phyloP scores from a whole-genome alignment of 1,140 invertebrate species.

The Scaptomyza hsui region DNA sequence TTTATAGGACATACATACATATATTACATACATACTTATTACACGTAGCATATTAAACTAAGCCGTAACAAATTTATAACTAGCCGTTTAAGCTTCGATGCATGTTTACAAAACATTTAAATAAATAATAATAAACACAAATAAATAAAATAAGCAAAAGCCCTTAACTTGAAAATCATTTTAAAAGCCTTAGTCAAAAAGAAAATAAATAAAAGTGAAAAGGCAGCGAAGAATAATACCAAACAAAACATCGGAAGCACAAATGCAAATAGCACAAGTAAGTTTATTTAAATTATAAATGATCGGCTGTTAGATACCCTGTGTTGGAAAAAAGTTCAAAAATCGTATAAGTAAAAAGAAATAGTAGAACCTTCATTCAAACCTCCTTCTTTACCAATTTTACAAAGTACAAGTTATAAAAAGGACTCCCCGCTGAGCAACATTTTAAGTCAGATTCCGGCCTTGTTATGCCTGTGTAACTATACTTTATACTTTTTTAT shows the following conservation, averaged over 20 bases:
- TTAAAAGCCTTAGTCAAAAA: constrained; percentile 20
- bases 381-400: background rate
- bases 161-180: constrained; percentile 21
- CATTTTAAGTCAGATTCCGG: background rate
- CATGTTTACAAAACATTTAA: constrained; percentile 83
- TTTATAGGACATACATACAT: constrained; percentile 36
- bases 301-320: constrained; percentile 7
- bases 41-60: constrained; percentile 17
- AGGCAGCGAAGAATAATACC: background rate
- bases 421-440: background rate
- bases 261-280: constrained; percentile 41
- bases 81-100: constrained; percentile 77
- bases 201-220: too few species aligned
- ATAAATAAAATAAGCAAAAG: constrained; percentile 31
- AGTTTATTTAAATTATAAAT: background rate
- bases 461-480: constrained; percentile 55
- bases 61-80: constrained; percentile 66
- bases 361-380: too few species aligned
- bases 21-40: constrained; percentile 39
- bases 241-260: constrained; percentile 20
- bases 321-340: background rate
- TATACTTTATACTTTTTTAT: constrained; percentile 48
- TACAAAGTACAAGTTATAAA: background rate
- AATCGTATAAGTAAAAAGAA: too few species aligned
- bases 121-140: constrained; percentile 59